Evolutionary conservation across 2,113 vertebrate genomes (phyloP).

Genomic region (Sebastes fasciatus): DNA sequence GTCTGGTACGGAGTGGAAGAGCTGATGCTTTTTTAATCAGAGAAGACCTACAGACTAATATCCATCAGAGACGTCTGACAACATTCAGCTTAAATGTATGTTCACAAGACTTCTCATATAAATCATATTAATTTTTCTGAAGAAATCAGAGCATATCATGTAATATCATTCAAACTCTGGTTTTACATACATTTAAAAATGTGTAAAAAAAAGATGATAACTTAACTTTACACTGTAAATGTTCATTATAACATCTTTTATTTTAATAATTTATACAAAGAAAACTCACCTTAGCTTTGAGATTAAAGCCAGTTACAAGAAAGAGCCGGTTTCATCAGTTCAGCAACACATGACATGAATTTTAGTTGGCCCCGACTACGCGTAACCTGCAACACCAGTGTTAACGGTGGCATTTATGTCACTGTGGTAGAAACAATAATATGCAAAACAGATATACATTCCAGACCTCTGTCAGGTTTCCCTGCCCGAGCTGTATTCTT

Average conservation of each 20-base stretch:
- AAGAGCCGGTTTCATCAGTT: neutral
- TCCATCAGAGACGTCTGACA: slow-evolving; percentile 2
- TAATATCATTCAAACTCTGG: neutral
- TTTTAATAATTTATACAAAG: neutral
- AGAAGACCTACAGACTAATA: slow-evolving; percentile 1
- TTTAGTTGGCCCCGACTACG: neutral
- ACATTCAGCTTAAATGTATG: neutral
- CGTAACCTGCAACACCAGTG: slow-evolving; percentile 52
- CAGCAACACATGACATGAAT: neutral
- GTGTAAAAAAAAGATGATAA: neutral
- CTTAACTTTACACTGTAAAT: neutral
- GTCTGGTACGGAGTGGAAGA: neutral
- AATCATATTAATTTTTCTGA: neutral
- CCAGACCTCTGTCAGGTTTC: slow-evolving; percentile 60
- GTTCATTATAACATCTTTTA: neutral
- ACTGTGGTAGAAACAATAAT: slow-evolving; percentile 39
- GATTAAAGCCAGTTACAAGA: neutral
- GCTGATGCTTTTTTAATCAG: slow-evolving; percentile 42
- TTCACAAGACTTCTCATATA: neutral
- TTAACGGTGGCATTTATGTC: slow-evolving; percentile 9
- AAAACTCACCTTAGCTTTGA: neutral
- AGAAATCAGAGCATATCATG: neutral
- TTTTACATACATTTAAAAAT: neutral
- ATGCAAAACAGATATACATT: slow-evolving; percentile 70
- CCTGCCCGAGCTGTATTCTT: slow-evolving; percentile 62